phyloP scores from a whole-genome alignment of 2,797 vertebrate genomes.

The Cuniculus paca region DNA sequence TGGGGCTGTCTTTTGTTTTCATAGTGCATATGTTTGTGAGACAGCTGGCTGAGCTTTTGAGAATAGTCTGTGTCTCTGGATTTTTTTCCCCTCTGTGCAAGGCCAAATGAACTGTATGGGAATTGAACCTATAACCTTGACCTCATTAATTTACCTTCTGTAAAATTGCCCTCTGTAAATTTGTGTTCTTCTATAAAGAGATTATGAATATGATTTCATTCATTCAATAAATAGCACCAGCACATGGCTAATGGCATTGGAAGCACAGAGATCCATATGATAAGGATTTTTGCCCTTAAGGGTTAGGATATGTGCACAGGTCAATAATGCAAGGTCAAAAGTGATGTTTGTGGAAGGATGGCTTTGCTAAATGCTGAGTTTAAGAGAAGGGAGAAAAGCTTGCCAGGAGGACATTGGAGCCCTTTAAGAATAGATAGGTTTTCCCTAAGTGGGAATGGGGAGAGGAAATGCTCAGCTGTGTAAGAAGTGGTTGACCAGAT shows the following conservation, averaged over 20 bases:
- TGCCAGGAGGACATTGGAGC: neutral
- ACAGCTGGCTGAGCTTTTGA: slow-evolving; percentile 34
- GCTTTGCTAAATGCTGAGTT: neutral
- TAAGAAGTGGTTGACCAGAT: neutral
- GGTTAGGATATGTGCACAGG: neutral
- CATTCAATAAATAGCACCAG: slow-evolving; percentile 22
- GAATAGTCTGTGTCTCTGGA: neutral
- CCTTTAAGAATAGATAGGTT: neutral
- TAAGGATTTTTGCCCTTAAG: slow-evolving; percentile 16
- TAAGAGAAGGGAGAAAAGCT: neutral
- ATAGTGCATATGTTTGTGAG: neutral
- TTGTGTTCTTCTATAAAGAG: slow-evolving; percentile 51
- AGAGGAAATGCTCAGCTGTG: neutral
- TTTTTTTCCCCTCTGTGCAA: neutral
- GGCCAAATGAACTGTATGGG: slow-evolving; percentile 55
- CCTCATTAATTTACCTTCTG: slow-evolving; percentile 70
- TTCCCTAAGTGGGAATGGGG: neutral
- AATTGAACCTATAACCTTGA: slow-evolving; percentile 77
- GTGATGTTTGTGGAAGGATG: neutral
- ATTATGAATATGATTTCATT: slow-evolving; percentile 61
- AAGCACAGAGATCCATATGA: neutral
- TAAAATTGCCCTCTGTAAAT: slow-evolving; percentile 66
- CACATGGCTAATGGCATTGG: neutral
- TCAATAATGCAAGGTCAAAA: neutral
- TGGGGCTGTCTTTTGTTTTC: neutral